These are phyloP conservation scores for Oreochromis spilurus DNA, from an alignment of 2,113 vertebrate genomes.

Conservation along the genomic window DNA sequence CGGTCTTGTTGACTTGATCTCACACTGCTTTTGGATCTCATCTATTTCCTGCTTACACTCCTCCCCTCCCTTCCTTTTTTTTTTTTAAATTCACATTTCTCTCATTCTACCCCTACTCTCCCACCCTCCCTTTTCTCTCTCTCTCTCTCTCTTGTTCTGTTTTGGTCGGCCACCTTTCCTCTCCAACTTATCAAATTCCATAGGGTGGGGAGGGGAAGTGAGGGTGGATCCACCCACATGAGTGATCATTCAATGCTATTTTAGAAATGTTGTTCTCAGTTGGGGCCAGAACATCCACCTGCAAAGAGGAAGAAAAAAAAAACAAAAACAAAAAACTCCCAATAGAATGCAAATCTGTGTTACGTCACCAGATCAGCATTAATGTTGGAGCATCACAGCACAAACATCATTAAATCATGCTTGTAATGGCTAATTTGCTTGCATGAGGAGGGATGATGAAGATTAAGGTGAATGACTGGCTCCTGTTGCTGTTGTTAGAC, in stretches of 20 bases:
- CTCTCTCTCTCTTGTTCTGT: not conserved
- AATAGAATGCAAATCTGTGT: slow-evolving; percentile 13
- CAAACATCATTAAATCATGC: slow-evolving; percentile 6
- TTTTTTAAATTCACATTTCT: slow-evolving; percentile 1
- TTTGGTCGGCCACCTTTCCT: slow-evolving; percentile 36
- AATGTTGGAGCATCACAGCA: not conserved
- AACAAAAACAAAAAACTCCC: not conserved
- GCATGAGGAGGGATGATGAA: slow-evolving; percentile 3
- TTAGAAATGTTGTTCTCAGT: slow-evolving; percentile 35
- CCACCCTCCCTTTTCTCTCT: not conserved
- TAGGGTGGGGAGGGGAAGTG: slow-evolving; percentile 47
- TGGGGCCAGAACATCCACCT: slow-evolving; percentile 47
- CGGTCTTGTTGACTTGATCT: slow-evolving; percentile 55
- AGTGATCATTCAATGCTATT: slow-evolving; percentile 63
- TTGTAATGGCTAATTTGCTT: slow-evolving; percentile 29
- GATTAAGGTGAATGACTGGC: slow-evolving; percentile 33
- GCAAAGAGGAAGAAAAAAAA: not conserved
- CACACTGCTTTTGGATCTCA: slow-evolving; percentile 53
- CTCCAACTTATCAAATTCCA: slow-evolving; percentile 63
- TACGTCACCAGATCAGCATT: not conserved
- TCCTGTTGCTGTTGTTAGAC: slow-evolving; percentile 37
- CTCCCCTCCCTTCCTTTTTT: not conserved
- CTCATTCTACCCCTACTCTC: not conserved
- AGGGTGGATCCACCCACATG: slow-evolving; percentile 58
- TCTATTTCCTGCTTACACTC: slow-evolving; percentile 46